Base-by-base conservation (phyloP, 2,113 vertebrate genomes). In the Myotis davidii region DNA sequence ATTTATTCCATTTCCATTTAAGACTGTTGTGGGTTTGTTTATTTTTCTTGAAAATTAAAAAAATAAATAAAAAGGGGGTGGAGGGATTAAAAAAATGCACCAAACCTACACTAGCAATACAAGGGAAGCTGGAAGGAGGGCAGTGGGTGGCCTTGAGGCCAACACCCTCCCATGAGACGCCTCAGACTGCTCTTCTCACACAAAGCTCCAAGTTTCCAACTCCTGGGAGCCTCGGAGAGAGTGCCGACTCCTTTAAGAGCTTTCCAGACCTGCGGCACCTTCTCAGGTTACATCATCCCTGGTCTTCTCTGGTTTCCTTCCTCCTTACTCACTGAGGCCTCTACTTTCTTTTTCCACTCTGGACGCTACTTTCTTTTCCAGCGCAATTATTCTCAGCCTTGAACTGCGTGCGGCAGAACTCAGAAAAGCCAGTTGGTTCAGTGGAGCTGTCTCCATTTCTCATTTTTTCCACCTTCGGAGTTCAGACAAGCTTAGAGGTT, bases 221-320 rank as follows among this genome's bases (percentile, higher is more conserved):
- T 37, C 56, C 69, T 5, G 6, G 27, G 85, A 95, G 72, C 78
- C 64, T 6, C 11, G 7, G 42, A 59, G 50, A 88, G 48, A 5
- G 18, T 18, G 2, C 32, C 0, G 9, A 21, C 29, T 87, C 85
- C 91, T 91, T 79, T 61, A 85, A 94, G 84, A 72, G 78, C 94
- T 85, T 45, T 69, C 70, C 67, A 76, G 73, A 76, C 27, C 25
- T 18, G 65, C 27, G 14, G 34, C 9, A 52, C 23, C 73, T 88
- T 82, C 95, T 95, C 92, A 48, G 77, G 59, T 93, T 95, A 85
- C 94, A 73, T 54, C 86, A 39, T 5, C 56, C 90, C 73, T 45
- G 74, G 50, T 48, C 64, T 10, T 79, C 91, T 93, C n/a, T 0
- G 61, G 84, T 93, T 97, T 95, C 93, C 77, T 95, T 94, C 90